Conservation (phyloP, 2,888 invertebrate genomes). For the Idaea straminata region DNA sequence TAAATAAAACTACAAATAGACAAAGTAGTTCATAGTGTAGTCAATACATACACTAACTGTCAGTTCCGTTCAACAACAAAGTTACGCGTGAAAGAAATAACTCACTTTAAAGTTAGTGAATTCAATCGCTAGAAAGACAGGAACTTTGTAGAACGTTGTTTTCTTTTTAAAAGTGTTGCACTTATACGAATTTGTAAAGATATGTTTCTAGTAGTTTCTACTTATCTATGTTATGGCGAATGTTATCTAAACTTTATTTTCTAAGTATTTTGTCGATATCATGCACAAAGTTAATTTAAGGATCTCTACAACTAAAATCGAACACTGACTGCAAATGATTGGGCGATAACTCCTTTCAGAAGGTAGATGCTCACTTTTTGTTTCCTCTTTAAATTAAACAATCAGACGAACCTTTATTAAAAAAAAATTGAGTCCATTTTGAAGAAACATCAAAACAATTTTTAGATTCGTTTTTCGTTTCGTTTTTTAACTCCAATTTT, state of each 20-base stretch:
- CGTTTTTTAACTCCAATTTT: background rate
- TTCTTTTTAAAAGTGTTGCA: conserved; percentile 64
- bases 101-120: conserved; percentile 72
- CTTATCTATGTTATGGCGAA: conserved; percentile 11
- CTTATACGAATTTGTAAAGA: conserved; percentile 51
- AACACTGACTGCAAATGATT: no score
- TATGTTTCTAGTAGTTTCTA: conserved; percentile 33
- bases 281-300: no score
- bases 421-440: background rate
- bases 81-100: conserved; percentile 66
- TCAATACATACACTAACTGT: conserved; percentile 55
- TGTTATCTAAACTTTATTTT: background rate
- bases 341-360: background rate
- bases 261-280: background rate
- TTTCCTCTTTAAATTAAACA: background rate
- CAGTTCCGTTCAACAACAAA: conserved; percentile 58
- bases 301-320: background rate
- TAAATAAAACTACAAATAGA: background rate
- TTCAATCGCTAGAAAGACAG: conserved; percentile 66
- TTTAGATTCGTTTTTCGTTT: no score
- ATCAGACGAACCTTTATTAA: background rate
- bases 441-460: no score
- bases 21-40: conserved; percentile 29
- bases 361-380: background rate
- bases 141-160: conserved; percentile 65